Conservation (phyloP, 2,113 vertebrate species). For the Plectropomus leopardus region DNA sequence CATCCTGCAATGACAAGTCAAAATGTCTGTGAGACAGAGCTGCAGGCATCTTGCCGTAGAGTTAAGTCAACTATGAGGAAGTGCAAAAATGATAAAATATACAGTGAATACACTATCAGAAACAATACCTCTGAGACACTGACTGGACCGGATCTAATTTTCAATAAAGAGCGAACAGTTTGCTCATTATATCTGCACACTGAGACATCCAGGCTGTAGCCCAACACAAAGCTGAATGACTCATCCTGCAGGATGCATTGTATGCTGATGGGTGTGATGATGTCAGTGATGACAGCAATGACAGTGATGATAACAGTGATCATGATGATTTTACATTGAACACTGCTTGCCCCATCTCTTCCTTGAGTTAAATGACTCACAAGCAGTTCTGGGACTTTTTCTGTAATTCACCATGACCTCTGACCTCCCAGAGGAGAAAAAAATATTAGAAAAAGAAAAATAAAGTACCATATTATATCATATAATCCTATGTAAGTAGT, state of each 20-base stretch:
- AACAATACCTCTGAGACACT: not conserved
- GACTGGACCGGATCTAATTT: not conserved
- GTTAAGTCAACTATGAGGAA: not conserved
- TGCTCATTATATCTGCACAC: slow-evolving; percentile 1
- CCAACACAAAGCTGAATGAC: slow-evolving; percentile 3
- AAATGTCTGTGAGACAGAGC: not conserved
- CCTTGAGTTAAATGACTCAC: not conserved
- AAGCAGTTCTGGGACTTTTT: not conserved
- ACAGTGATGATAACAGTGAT: slow-evolving; percentile 17
- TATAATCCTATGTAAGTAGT: too few relatives aligned
- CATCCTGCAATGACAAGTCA: too few relatives aligned
- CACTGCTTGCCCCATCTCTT: not conserved
- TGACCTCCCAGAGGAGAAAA: not conserved
- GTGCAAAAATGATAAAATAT: not conserved
- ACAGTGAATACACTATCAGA: not conserved
- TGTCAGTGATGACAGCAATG: slow-evolving; percentile 1
- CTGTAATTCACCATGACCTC: not conserved
- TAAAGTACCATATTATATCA: not conserved
- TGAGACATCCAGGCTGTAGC: not conserved
- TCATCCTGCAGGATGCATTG: not conserved
- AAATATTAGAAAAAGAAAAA: not conserved
- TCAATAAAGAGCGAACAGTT: not conserved
- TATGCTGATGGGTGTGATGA: not conserved
- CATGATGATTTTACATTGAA: not conserved
- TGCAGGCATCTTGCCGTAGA: not conserved